Evolutionary conservation across 2,888 invertebrate species (phyloP).

Genomic region (Acleris literana): DNA sequence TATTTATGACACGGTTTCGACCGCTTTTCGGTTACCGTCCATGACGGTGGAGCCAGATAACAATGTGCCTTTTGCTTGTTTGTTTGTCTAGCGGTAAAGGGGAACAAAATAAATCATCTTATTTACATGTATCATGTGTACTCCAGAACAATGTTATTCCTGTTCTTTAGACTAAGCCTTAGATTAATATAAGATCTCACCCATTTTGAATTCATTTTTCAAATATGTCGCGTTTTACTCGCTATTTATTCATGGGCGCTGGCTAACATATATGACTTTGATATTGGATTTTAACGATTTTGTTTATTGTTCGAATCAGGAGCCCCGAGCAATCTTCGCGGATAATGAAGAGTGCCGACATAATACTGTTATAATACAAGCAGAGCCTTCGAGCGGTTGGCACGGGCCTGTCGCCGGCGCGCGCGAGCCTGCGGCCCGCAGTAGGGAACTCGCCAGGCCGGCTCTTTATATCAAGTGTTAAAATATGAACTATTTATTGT

Average conservation of each 20-base stretch:
- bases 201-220: slow-evolving; percentile 13
- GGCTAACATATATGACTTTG: background rate
- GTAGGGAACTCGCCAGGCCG: background rate
- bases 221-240: slow-evolving; percentile 9
- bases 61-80: background rate
- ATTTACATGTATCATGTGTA: background rate
- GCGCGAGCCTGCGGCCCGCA: no score
- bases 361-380: slow-evolving; percentile 62
- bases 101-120: background rate
- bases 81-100: background rate
- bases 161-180: slow-evolving; percentile 1
- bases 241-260: slow-evolving; percentile 14
- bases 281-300: slow-evolving; percentile 25
- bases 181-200: background rate
- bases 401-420: no score
- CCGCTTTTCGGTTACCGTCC: background rate
- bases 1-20: no score
- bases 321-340: slow-evolving; percentile 67
- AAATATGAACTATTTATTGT: slow-evolving; percentile 15
- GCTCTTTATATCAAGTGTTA: background rate
- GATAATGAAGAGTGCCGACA: slow-evolving; percentile 65
- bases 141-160: background rate
- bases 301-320: slow-evolving; percentile 54
- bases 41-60: background rate
- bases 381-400: background rate